Evolutionary conservation across 2,888 invertebrate species (phyloP), one percentile per base, ranked within the genome.

Genomic region (Diarsia dahlii): DNA sequence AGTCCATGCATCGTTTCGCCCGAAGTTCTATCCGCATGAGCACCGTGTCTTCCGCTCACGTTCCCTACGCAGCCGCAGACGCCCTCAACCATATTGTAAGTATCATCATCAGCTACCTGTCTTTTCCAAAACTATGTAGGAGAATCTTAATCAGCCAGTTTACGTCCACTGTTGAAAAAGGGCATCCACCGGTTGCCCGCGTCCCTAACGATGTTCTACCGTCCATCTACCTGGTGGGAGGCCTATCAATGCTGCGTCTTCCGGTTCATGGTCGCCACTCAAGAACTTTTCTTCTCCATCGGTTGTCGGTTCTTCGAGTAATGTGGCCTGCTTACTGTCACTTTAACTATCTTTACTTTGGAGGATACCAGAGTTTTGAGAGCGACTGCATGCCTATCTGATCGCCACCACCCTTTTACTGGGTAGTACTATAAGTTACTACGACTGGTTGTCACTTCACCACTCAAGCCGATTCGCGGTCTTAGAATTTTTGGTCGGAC

Each of bases 1-100:
- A 91, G 88, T 73, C 90, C 81, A 1, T 4, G 20, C 62, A 13
- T 3, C 82, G 34, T 12, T 88, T 92, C 70, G 58, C 89, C 3
- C 93, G 95, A 62, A 89, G 90, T 76, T 94, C 95, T 64, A 71
- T 84, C 1, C 91, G 94, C 0, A 66, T 92, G 50, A 91, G 92
- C 8, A 84, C 90, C 0, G 80, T 91, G 45, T 83, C 89, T 6
- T 81, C 91, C 0, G 87, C 89, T 0, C 90, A 82, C 48, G 54
- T 88, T 28, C 87, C 88, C 8, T 68, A 62, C 71, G 78, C 78
- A 10, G 84, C 88, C 12, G 82, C 90, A 3, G 90, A 90, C 6
- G 75, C 88, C 0, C 77, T 89, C 34, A 62, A 68, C 20, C 84
- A 84, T 0, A 46, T 56, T 8, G 85, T 83, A 52, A 75, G 84